phyloP scores from a whole-genome alignment of 2,797 vertebrate genomes.

The Myotis myotis region DNA sequence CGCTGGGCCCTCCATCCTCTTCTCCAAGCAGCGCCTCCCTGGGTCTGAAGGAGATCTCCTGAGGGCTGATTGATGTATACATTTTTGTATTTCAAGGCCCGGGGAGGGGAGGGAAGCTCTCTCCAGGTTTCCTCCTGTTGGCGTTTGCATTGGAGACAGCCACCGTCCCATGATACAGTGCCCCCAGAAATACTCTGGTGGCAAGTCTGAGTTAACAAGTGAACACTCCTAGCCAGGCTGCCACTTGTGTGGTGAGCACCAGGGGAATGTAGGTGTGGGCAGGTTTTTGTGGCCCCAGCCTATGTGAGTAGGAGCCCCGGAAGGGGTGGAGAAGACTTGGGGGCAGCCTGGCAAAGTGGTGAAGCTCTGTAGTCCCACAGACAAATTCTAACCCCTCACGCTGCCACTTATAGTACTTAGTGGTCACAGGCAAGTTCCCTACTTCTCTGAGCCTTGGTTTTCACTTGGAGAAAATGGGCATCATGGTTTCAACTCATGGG shows the following conservation, averaged over 20 bases:
- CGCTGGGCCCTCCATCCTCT: background rate
- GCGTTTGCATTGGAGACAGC: background rate
- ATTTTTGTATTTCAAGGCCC: background rate
- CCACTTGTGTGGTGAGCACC: background rate
- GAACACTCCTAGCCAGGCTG: background rate
- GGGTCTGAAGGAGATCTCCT: background rate
- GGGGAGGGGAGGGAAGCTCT: background rate
- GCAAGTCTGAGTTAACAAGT: background rate
- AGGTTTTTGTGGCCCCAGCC: background rate
- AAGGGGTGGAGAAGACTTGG: background rate
- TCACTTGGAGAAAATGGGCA: background rate
- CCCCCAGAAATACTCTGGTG: background rate
- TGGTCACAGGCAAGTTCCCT: background rate
- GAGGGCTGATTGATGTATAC: background rate
- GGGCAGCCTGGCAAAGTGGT: background rate
- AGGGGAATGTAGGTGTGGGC: background rate
- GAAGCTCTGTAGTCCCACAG: background rate
- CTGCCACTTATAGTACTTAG: background rate
- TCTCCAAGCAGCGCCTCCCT: background rate
- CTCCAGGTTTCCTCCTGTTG: background rate
- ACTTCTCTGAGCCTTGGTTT: background rate
- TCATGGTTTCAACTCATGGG: background rate
- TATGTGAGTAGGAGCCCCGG: background rate
- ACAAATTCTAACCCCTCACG: background rate
- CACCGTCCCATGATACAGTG: background rate